A percentile compares a stretch with the other conserved stretches of the same genome.
Evolutionary conservation across 2,888 invertebrate species (phyloP).

Genomic region (Mayetiola destructor): DNA sequence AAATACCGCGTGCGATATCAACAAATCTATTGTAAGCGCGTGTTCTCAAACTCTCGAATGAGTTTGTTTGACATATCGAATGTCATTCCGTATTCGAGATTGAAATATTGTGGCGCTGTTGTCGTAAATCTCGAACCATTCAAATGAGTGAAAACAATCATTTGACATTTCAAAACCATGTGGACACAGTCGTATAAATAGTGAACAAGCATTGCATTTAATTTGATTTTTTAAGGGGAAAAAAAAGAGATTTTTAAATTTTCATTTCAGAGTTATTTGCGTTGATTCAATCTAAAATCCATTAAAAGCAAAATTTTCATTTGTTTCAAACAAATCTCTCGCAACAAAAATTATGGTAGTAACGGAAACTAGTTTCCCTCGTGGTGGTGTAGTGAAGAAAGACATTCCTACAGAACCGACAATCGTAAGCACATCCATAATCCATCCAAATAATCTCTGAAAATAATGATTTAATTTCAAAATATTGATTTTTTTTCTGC

Average conservation of each 20-base stretch:
- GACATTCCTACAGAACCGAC: not conserved
- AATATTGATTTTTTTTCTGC: not conserved
- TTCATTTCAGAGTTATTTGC: too few species aligned
- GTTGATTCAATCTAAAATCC: too few species aligned
- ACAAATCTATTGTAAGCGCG: not conserved
- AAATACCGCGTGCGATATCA: too few species aligned
- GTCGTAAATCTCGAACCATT: not conserved
- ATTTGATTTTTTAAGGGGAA: not conserved
- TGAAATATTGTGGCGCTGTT: not conserved
- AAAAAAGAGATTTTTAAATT: too few species aligned
- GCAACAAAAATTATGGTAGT: not conserved
- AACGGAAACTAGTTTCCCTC: slow-evolving; percentile 31
- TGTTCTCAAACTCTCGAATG: not conserved
- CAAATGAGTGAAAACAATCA: not conserved
- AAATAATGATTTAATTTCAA: not conserved
- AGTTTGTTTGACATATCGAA: not conserved
- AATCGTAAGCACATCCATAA: not conserved
- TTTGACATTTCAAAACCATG: slow-evolving; percentile 2
- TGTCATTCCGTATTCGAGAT: not conserved
- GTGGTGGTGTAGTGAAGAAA: slow-evolving; percentile 29
- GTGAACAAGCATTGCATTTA: not conserved
- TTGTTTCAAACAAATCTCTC: not conserved
- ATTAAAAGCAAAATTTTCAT: not conserved
- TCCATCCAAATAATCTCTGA: not conserved
- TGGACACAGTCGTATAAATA: not conserved